phyloP scores from a whole-genome alignment of 2,888 invertebrate genomes.

The Mesorhabditis belari region DNA sequence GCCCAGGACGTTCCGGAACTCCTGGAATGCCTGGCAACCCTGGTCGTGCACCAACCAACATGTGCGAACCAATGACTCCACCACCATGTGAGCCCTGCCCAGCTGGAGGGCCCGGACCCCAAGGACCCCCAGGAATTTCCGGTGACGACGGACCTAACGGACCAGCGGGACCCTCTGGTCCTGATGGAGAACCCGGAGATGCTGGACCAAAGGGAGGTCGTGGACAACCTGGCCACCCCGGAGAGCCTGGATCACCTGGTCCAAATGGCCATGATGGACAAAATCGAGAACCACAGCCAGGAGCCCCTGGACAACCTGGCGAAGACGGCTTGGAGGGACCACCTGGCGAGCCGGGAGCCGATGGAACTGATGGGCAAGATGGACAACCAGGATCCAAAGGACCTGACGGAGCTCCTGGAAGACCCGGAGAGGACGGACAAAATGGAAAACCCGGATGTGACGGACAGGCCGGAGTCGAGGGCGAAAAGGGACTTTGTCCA shows the following conservation, averaged over 20 bases:
- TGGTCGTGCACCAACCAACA: background rate
- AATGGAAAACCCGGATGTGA: background rate
- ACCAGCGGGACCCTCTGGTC: slow-evolving; percentile 20
- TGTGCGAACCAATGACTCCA: background rate
- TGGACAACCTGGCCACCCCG: slow-evolving; percentile 13
- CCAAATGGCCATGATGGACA: slow-evolving; percentile 10
- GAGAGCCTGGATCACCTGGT: slow-evolving; percentile 17
- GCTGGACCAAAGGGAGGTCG: slow-evolving; percentile 18
- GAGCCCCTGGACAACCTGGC: slow-evolving; percentile 19
- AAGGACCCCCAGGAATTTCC: slow-evolving; percentile 7
- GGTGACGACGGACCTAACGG: slow-evolving; percentile 12
- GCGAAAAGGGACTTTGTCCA: background rate
- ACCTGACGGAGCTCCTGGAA: slow-evolving; percentile 6
- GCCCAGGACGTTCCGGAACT: background rate
- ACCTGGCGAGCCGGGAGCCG: slow-evolving; percentile 23
- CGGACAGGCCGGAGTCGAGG: background rate
- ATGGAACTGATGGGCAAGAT: slow-evolving; percentile 11
- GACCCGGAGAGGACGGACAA: background rate
- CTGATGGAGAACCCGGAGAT: slow-evolving; percentile 11
- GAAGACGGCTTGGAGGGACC: slow-evolving; percentile 19
- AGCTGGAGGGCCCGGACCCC: slow-evolving; percentile 15
- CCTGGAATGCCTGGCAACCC: background rate
- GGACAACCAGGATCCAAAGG: slow-evolving; percentile 5
- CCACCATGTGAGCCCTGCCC: slow-evolving; percentile 1
- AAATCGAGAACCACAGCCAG: slow-evolving; percentile 7